phyloP scores from a whole-genome alignment of 2,113 vertebrate genomes.

The Cromileptes altivelis region DNA sequence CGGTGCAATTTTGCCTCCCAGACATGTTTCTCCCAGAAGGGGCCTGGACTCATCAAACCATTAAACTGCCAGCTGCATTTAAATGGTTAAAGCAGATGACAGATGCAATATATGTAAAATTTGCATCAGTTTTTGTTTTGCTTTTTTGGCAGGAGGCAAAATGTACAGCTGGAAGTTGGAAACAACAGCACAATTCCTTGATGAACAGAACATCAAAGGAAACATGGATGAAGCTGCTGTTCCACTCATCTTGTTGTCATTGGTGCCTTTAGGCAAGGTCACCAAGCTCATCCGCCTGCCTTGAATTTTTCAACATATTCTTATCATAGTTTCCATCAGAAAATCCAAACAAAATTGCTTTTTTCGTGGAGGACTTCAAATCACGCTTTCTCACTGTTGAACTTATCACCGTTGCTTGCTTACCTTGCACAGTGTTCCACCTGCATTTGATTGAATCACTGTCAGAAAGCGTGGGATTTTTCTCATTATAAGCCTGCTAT shows the following conservation, averaged over 20 bases:
- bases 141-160: background rate
- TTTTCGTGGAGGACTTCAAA: background rate
- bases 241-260: conserved; percentile 8
- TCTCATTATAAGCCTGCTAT: background rate
- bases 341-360: conserved; percentile 17
- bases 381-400: background rate
- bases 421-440: background rate
- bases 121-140: background rate
- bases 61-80: background rate
- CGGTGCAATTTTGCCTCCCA: background rate
- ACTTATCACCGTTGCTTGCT: background rate
- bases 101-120: background rate
- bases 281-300: background rate
- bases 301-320: conserved; percentile 10
- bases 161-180: background rate
- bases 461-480: background rate
- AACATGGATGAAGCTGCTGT: background rate
- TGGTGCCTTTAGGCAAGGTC: conserved; percentile 35
- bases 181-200: background rate
- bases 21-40: conserved; percentile 1
- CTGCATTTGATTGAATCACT: background rate
- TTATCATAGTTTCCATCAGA: background rate
- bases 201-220: background rate
- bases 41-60: conserved; percentile 1
- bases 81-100: background rate